Evolutionary conservation across 1,140 invertebrate genomes (phyloP), one percentile per base, ranked within the genome.

Genomic region (Carposina sasakii): DNA sequence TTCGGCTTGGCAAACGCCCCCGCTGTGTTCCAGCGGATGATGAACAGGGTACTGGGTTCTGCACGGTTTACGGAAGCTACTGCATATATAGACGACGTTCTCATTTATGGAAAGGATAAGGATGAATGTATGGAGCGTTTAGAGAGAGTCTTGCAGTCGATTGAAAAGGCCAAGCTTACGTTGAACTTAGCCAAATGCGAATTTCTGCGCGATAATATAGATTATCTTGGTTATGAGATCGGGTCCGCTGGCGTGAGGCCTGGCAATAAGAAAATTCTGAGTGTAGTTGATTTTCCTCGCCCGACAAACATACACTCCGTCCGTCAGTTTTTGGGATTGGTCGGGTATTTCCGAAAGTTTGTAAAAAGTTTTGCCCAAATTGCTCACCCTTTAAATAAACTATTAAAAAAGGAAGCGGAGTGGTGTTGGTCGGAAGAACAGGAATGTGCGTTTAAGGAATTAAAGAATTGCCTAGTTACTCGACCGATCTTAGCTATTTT

Each of bases 1-100:
- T 73, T 73, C 49, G 62, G 70, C 9, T 26, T 70, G 2, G 56
- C 50, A 10, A 71, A 63, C 49, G 60, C 60, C 1, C 58, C 61
- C 0, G 26, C 54, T 2, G 56, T 66, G 15, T 68, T 70, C 36
- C 58, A 63, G 33, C 30, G 51, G 21, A 49, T 48, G 33, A 52
- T 64, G 12, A 62, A 52, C 12, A 52, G 24, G n/a, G 16, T 31
- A 17, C 33, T 47, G 1, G 45, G 45, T 23, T 1, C 23, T 2
- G 31, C 6, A 1, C 1, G 20, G 16, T 26, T 30, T 26, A 20
- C 31, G 10, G 36, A 31, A 17, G 33, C 20, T 24, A 16, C 48
- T 26, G 62, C 45, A 2, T 61, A 61, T 37, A 40, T 64, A 36
- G 54, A 62, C 36, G 62, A 62, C 20, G 33, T 17, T 2, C 40